Conservation (phyloP, 2,888 invertebrate species). For the Drymonia ruficornis region DNA sequence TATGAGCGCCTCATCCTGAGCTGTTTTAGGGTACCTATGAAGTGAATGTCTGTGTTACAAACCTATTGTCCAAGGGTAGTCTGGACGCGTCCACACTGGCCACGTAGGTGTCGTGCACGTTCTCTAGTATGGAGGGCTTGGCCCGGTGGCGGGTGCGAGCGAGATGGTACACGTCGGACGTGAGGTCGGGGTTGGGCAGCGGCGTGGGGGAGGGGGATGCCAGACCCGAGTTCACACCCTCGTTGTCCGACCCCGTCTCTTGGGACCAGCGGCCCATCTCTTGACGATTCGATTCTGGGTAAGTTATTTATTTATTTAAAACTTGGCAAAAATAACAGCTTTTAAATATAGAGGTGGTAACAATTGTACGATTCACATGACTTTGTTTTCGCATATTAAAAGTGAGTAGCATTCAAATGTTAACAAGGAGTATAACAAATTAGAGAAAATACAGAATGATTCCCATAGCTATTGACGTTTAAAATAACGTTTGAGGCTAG, state of each 20-base stretch:
- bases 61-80: slow-evolving; percentile 76
- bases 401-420: too few species aligned
- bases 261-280: slow-evolving; percentile 89
- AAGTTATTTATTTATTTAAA: too few species aligned
- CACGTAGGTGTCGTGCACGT: slow-evolving; percentile 84
- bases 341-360: not conserved
- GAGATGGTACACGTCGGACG: slow-evolving; percentile 86
- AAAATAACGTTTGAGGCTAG: too few species aligned
- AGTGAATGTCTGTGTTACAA: too few species aligned
- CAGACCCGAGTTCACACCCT: slow-evolving; percentile 73
- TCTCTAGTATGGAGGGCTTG: slow-evolving; percentile 84
- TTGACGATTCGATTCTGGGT: slow-evolving; percentile 55
- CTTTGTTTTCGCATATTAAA: too few species aligned
- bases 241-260: slow-evolving; percentile 91
- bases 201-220: slow-evolving; percentile 84
- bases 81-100: slow-evolving; percentile 74
- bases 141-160: slow-evolving; percentile 76
- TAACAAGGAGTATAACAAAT: too few species aligned
- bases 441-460: too few species aligned
- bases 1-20: too few species aligned
- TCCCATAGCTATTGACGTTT: too few species aligned
- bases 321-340: too few species aligned
- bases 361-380: too few species aligned
- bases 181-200: slow-evolving; percentile 92
- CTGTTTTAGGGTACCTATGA: too few species aligned